Evolutionary conservation across 2,888 invertebrate genomes (phyloP), one percentile per base, ranked within the genome.

Genomic region (Orthosia incerta): DNA sequence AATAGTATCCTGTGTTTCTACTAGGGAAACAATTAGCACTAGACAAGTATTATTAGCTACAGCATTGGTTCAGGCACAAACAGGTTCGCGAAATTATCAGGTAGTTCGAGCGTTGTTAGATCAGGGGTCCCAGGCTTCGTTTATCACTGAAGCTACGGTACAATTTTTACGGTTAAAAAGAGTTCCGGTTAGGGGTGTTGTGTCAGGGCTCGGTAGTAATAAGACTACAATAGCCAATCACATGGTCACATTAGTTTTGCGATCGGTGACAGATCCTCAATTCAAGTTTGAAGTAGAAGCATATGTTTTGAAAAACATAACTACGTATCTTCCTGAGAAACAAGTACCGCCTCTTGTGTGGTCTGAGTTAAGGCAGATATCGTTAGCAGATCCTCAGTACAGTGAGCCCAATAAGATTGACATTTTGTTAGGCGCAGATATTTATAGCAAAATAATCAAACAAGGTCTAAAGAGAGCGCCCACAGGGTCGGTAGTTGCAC

Each of bases 131-230:
- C 60, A 39, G n/a, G 60, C 60, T 45, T 39, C 60, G 13, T 60
- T 60, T 60, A 4, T 60, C 60, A 60, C 60, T n/a, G 60, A 60
- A 60, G 39, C 39, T 60, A 45, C 60, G 16, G 60, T 39, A 60
- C 60, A 60, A 15, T 60, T 60, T 45, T 60, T 45, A 60, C 60
- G 60, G 39, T 60, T 45, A 60, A 61, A 61, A 45, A 61, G 60
- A 61, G 45, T 20, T 61, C 20, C 60, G 20, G 60, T 61, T 61
- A 61, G 60, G 45, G 20, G 60, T 45, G 13, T 61, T 20, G 60
- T 60, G 12, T 60, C 60, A 39, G 60, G 60, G 18, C 45, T 60
- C 31, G 60, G 60, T 60, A 60, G 60, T 45, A 45, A 18, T n/a
- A 60, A 60, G 45, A 39, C 60, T 59, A 59, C 39, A 60, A 31